These are phyloP conservation scores for Phocoena phocoena DNA, from an alignment of 2,113 vertebrate species.

Conservation along the genomic window DNA sequence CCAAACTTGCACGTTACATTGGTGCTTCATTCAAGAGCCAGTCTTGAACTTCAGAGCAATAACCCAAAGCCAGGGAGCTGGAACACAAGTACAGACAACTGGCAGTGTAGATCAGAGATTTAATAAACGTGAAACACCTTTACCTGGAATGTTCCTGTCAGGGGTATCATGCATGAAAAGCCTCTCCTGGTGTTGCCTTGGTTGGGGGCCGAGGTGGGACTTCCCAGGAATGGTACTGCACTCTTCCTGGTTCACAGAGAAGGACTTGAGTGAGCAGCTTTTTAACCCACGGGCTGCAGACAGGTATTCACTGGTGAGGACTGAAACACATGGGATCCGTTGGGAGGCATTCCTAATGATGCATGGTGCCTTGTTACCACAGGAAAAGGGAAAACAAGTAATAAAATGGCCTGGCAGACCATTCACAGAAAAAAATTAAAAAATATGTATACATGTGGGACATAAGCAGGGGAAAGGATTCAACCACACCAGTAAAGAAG, in stretches of 20 bases:
- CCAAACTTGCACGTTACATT: not conserved
- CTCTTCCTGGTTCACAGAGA: not conserved
- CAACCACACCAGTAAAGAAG: not conserved
- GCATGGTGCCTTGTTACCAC: not conserved
- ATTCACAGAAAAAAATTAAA: not conserved
- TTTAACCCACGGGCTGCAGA: not conserved
- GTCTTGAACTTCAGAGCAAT: not conserved
- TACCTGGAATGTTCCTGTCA: not conserved
- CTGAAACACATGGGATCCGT: not conserved
- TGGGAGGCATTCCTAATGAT: not conserved
- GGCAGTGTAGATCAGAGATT: not conserved
- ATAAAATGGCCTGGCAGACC: not conserved
- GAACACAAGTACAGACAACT: not conserved
- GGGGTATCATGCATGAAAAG: not conserved
- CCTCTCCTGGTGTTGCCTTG: not conserved
- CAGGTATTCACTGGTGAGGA: not conserved
- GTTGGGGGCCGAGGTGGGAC: not conserved
- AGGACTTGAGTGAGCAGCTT: not conserved
- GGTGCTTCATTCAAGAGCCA: not conserved
- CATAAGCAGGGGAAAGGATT: not conserved
- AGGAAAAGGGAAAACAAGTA: not conserved
- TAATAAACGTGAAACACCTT: not conserved
- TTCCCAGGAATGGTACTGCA: not conserved
- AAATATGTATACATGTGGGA: not conserved
- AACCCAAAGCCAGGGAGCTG: not conserved